A percentile compares a stretch with the other conserved stretches of the same genome.
Evolutionary conservation across 2,888 invertebrate species (phyloP).

Genomic region (Drosophila phalerata): DNA sequence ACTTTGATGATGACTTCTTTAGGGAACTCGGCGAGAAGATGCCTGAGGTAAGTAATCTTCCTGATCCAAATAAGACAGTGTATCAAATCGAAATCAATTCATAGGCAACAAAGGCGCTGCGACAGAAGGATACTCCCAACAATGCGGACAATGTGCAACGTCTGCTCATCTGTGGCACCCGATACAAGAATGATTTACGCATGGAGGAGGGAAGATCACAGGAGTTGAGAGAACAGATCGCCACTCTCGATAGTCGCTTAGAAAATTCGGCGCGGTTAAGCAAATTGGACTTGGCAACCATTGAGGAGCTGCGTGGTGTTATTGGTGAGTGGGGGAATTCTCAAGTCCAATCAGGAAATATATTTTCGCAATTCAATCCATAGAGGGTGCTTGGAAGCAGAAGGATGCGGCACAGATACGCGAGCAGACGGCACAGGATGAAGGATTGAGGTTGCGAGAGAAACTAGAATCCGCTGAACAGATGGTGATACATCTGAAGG

Average conservation of each 20-base stretch:
- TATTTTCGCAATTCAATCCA: background rate
- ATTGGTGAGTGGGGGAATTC: slow-evolving; percentile 71
- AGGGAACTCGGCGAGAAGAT: slow-evolving; percentile 78
- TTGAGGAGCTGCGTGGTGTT: slow-evolving; percentile 81
- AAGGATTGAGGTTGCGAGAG: slow-evolving; percentile 80
- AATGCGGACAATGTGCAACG: slow-evolving; percentile 84
- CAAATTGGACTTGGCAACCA: slow-evolving; percentile 83
- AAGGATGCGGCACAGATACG: slow-evolving; percentile 85
- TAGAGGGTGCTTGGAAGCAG: slow-evolving; percentile 85
- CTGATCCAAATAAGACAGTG: too few relatives aligned
- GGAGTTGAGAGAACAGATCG: slow-evolving; percentile 77
- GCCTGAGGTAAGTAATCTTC: slow-evolving; percentile 70
- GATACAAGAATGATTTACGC: slow-evolving; percentile 79
- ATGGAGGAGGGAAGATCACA: slow-evolving; percentile 71
- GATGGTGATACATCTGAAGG: slow-evolving; percentile 80
- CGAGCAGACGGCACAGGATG: slow-evolving; percentile 84
- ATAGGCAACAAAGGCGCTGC: slow-evolving; percentile 81
- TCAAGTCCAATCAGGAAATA: too few relatives aligned
- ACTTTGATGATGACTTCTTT: slow-evolving; percentile 84
- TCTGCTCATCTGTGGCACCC: slow-evolving; percentile 80
- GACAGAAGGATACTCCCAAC: slow-evolving; percentile 83
- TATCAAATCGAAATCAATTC: background rate
- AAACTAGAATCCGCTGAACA: slow-evolving; percentile 80
- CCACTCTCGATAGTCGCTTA: slow-evolving; percentile 68
- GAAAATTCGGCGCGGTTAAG: slow-evolving; percentile 74